Evolutionary conservation across 2,888 invertebrate species (phyloP).

Genomic region (Koerneria pararmatus): DNA sequence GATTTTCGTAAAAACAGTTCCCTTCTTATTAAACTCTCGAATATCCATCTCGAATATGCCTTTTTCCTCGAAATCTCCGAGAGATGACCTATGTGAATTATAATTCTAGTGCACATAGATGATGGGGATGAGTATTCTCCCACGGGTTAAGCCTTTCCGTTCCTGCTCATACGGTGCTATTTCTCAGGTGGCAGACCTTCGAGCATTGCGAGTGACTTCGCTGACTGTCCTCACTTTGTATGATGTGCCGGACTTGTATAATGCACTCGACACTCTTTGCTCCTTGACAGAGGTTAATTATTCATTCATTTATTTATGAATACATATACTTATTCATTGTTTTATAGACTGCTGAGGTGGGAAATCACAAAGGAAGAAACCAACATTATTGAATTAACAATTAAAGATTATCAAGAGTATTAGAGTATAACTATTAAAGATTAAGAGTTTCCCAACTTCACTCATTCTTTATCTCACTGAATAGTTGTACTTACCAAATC

Average conservation of each 20-base stretch:
- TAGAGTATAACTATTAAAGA: neutral
- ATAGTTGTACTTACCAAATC: neutral
- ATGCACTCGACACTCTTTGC: constrained; percentile 62
- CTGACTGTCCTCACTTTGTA: constrained; percentile 76
- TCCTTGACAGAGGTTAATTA: constrained; percentile 65
- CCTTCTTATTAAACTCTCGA: no score
- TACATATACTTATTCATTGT: neutral
- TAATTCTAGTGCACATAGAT: neutral
- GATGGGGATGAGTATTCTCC: no score
- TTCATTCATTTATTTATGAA: constrained; percentile 30
- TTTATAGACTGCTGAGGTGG: neutral
- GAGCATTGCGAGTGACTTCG: constrained; percentile 69
- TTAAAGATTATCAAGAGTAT: neutral
- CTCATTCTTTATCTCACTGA: neutral
- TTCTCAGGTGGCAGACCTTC: constrained; percentile 66
- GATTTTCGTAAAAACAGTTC: no score
- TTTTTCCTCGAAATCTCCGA: neutral
- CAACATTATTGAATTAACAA: no score
- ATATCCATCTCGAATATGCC: neutral
- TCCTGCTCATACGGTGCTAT: no score
- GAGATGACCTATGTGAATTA: neutral
- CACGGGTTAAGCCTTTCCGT: no score
- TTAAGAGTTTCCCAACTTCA: neutral
- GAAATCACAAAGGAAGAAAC: neutral
- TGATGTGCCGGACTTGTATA: constrained; percentile 72